Evolutionary conservation across 2,888 invertebrate genomes (phyloP).

Genomic region (Priocnemis perturbator): DNA sequence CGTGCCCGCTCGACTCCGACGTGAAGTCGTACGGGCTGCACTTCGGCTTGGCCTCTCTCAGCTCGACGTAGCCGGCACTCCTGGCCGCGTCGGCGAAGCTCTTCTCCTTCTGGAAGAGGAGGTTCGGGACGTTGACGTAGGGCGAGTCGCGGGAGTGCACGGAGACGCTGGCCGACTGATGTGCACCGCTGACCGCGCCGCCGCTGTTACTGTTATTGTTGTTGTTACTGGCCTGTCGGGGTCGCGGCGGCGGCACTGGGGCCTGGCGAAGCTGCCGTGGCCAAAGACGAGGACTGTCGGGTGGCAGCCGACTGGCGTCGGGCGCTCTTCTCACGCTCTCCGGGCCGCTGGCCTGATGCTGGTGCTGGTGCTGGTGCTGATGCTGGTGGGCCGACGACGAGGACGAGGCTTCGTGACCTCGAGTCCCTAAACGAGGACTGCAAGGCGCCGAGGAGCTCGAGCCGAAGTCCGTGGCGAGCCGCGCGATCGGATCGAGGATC

Average conservation of each 20-base stretch:
- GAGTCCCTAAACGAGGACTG: conserved; percentile 70
- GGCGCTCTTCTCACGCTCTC: conserved; percentile 10
- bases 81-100: conserved; percentile 64
- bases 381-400: too few species aligned
- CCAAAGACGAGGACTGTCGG: conserved; percentile 83
- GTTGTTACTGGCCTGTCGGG: conserved; percentile 59
- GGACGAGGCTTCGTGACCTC: conserved; percentile 38
- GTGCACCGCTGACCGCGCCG: conserved; percentile 62
- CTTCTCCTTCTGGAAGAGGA: conserved; percentile 69
- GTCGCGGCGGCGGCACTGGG: conserved; percentile 74
- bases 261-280: conserved; percentile 76
- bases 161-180: conserved; percentile 60
- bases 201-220: conserved; percentile 48
- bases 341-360: conserved; percentile 9
- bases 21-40: conserved; percentile 69
- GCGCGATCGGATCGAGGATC: conserved; percentile 87
- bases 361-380: conserved; percentile 40
- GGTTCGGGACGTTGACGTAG: conserved; percentile 69
- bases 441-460: conserved; percentile 79
- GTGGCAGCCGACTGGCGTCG: conserved; percentile 75
- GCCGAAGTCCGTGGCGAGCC: conserved; percentile 76
- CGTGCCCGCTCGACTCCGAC: conserved; percentile 71
- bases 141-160: conserved; percentile 65
- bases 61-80: conserved; percentile 68
- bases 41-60: conserved; percentile 63